Conservation (phyloP, 2,113 vertebrate genomes). For the Bambusicola thoracicus region DNA sequence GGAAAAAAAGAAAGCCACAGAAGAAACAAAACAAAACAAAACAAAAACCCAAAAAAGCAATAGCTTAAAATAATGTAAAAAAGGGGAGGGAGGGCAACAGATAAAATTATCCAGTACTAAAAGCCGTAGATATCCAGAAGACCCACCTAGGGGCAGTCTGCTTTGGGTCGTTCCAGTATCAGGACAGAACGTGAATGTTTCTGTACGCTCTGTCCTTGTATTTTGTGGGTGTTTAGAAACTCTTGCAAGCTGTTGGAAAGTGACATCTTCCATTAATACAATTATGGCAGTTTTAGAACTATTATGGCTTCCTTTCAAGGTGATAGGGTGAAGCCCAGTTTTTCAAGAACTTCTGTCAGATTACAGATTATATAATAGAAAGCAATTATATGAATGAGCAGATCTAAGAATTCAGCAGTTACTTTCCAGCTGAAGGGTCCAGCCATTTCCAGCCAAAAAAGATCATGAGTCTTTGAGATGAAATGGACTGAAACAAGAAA, state of each 20-base stretch:
- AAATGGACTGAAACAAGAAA: constrained; percentile 44
- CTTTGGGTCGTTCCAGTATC: not conserved
- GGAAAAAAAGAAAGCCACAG: not conserved
- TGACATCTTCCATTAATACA: not conserved
- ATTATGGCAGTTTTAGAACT: not conserved
- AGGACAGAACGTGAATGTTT: not conserved
- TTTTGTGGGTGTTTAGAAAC: constrained; percentile 2
- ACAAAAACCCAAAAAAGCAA: no score
- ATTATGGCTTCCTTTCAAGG: not conserved
- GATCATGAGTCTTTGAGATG: not conserved
- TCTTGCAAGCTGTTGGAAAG: not conserved
- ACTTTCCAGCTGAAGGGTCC: not conserved
- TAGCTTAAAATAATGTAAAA: no score
- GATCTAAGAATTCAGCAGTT: not conserved
- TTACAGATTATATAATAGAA: not conserved
- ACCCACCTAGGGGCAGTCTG: not conserved
- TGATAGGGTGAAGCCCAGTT: not conserved
- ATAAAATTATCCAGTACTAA: not conserved
- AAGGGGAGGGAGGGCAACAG: not conserved
- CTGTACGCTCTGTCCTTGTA: not conserved
- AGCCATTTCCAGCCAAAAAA: constrained; percentile 24
- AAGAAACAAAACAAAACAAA: not conserved
- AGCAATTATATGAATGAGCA: constrained; percentile 25
- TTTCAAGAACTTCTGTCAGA: constrained; percentile 15
- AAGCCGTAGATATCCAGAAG: not conserved